These are phyloP conservation scores for Xiphophorus hellerii DNA, from an alignment of 2,113 vertebrate genomes.

Conservation along the genomic window DNA sequence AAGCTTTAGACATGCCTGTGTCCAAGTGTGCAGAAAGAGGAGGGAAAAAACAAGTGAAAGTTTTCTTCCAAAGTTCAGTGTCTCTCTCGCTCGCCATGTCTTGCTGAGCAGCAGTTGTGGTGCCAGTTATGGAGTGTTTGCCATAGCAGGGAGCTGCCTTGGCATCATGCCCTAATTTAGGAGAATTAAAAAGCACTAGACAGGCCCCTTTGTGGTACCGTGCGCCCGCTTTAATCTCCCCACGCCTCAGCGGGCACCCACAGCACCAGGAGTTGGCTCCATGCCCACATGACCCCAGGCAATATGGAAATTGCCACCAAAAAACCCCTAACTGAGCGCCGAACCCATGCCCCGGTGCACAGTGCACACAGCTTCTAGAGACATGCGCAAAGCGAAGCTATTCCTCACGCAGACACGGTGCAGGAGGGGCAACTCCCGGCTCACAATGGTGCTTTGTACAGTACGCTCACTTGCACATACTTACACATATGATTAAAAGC, in stretches of 20 bases:
- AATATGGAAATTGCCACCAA: constrained; percentile 82
- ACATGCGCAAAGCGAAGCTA: constrained; percentile 40
- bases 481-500: constrained; percentile 45
- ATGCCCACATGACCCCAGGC: constrained; percentile 79
- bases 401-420: constrained; percentile 25
- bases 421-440: constrained; percentile 39
- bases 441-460: constrained; percentile 32
- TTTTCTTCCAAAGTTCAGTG: constrained; percentile 57
- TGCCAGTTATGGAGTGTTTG: constrained; percentile 78
- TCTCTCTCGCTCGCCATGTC: constrained; percentile 36
- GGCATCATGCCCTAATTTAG: constrained; percentile 82
- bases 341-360: constrained; percentile 63
- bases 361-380: constrained; percentile 47
- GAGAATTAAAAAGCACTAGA: constrained; percentile 85
- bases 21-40: constrained; percentile 58
- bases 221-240: constrained; percentile 82
- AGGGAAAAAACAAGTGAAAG: constrained; percentile 39
- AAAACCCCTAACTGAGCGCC: constrained; percentile 64
- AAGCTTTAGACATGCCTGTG: constrained; percentile 40
- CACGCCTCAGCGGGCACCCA: constrained; percentile 77
- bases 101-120: constrained; percentile 72
- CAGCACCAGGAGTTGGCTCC: constrained; percentile 76
- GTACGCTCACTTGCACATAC: constrained; percentile 16
- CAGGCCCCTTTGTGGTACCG: constrained; percentile 81
- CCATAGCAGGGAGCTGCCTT: constrained; percentile 75